phyloP scores from a whole-genome alignment of 1,140 invertebrate genomes.

The Apolygus lucorum region DNA sequence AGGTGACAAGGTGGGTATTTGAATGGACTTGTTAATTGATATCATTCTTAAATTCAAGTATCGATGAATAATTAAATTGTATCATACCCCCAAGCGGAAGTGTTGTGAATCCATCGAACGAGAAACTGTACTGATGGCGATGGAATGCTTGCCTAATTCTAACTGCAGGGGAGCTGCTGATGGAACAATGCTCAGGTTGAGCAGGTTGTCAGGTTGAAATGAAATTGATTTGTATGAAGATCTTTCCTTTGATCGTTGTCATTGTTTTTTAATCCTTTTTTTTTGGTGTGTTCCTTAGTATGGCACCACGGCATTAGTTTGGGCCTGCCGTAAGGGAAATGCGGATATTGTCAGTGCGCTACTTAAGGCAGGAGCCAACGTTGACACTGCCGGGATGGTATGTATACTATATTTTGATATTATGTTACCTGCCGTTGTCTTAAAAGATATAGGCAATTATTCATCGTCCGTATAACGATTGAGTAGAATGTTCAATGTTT shows the following conservation, averaged over 20 bases:
- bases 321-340: conserved; percentile 88
- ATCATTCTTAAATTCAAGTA: too few relatives aligned
- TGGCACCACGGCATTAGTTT: conserved; percentile 91
- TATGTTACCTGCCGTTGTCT: not conserved
- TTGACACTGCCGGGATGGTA: conserved; percentile 79
- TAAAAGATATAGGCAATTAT: not conserved
- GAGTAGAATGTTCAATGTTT: too few relatives aligned
- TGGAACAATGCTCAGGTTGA: not conserved
- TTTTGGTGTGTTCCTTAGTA: conserved; percentile 56
- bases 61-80: too few relatives aligned
- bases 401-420: conserved; percentile 32
- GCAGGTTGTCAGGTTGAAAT: too few relatives aligned
- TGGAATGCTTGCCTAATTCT: too few relatives aligned
- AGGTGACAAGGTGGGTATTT: conserved; percentile 64
- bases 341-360: conserved; percentile 74
- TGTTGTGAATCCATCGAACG: too few relatives aligned
- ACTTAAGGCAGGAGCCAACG: conserved; percentile 66
- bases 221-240: too few relatives aligned
- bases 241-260: too few relatives aligned
- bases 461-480: not conserved
- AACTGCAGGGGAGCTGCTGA: not conserved
- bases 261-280: conserved; percentile 4
- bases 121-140: too few relatives aligned
- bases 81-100: too few relatives aligned
- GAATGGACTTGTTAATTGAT: not conserved